Evolutionary conservation across 2,113 vertebrate species (phyloP).

Genomic region (Paramormyrops kingsleyae): DNA sequence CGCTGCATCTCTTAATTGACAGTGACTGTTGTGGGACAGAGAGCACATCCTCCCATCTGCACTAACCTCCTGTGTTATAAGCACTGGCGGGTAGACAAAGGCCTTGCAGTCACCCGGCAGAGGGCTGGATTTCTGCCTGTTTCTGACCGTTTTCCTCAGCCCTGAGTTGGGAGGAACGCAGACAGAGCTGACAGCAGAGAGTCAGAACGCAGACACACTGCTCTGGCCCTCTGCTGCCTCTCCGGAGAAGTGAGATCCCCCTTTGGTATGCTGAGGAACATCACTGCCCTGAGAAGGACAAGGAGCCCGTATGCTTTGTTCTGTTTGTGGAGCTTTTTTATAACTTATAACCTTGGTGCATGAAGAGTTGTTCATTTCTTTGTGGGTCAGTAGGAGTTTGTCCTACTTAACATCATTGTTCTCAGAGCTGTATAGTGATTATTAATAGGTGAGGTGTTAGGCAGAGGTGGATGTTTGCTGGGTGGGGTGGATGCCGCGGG

Average conservation of each 20-base stretch:
- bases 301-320: neutral
- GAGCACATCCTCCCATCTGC: neutral
- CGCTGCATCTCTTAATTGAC: neutral
- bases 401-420: neutral
- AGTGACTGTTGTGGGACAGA: neutral
- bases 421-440: neutral
- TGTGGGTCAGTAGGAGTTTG: slow-evolving; percentile 1
- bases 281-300: neutral
- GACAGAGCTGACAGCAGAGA: neutral
- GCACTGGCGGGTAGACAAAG: neutral
- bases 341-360: neutral
- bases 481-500: neutral
- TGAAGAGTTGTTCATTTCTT: neutral
- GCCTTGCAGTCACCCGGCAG: neutral
- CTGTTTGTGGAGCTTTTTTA: neutral
- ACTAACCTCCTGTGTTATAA: neutral
- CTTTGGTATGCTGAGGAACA: neutral
- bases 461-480: neutral
- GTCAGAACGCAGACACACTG: neutral
- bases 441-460: neutral
- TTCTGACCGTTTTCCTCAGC: neutral
- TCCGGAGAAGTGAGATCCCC: neutral
- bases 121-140: neutral
- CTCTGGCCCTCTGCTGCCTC: neutral
- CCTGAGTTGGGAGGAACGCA: neutral